Evolutionary conservation across 2,797 vertebrate species (phyloP), one percentile per base, ranked within the genome.

Genomic region (Karalla daura): DNA sequence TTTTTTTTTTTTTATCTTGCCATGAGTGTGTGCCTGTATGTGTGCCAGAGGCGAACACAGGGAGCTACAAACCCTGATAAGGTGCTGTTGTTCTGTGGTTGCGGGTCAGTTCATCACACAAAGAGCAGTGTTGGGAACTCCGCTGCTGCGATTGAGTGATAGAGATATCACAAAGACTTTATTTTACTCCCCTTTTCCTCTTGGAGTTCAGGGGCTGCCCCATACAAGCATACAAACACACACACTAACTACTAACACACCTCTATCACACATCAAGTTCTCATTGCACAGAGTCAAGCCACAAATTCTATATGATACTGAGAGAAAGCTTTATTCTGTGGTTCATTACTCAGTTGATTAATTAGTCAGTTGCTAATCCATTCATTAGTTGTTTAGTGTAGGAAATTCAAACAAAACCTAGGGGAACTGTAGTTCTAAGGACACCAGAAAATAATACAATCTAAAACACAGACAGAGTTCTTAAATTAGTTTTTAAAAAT

Each of bases 151-250:
- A 83, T 59, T 47, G 56, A 83, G 52, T 51, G 82, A 89, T 84
- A 82, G 77, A 89, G 66, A 78, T 69, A 55, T 82, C 81, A 92
- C 84, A 92, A 92, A 81, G 86, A 73, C 67, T 35, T 58, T 72
- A 83, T 89, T 90, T 89, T 85, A 77, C 77, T 88, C 77, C 65
- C 32, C 61, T 74, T 72, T 90, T 90, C 86, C 90, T 86, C 76
- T 69, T 81, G 78, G 74, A 81, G 67, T 44, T 61, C 46, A 78
- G 73, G 86, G 87, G 80, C 86, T 76, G 81, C 61, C 86, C 89
- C 83, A 33, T 18, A 45, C 18, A 23, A 39, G 45, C 55, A 30
- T 21, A 35, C 20, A 21, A 27, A 32, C 27, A 49, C 15, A 27
- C 13, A 24, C 24, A 23, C 12, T 4, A 12, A 28, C 30, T 24